Evolutionary conservation across 2,797 vertebrate species (phyloP).

Genomic region (Phoxinus dragarum): DNA sequence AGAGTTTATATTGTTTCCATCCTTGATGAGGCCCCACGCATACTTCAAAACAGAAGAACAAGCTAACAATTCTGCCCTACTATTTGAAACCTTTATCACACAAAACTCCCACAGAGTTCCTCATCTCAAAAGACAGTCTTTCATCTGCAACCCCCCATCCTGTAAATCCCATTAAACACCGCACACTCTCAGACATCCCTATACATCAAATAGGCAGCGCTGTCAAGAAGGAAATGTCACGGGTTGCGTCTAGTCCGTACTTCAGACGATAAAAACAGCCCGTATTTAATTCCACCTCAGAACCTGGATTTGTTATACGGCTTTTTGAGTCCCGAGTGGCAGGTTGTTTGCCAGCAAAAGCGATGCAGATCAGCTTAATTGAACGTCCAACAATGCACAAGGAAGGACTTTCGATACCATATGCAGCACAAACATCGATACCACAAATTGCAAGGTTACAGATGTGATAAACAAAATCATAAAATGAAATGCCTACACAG

Average conservation of each 20-base stretch:
- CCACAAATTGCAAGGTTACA: slow-evolving; percentile 33
- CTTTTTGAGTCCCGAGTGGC: neutral
- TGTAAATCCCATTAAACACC: slow-evolving; percentile 49
- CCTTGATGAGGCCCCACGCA: neutral
- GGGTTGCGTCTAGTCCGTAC: slow-evolving; percentile 30
- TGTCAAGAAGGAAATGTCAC: slow-evolving; percentile 58
- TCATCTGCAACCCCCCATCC: neutral
- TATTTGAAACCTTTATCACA: slow-evolving; percentile 51
- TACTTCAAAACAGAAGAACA: slow-evolving; percentile 1
- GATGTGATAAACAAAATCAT: slow-evolving; percentile 46
- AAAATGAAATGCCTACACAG: slow-evolving; percentile 64
- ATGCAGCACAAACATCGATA: slow-evolving; percentile 51
- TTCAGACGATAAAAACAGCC: slow-evolving; percentile 48
- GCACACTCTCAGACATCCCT: slow-evolving; percentile 19
- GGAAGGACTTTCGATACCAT: slow-evolving; percentile 36
- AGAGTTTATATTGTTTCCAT: neutral
- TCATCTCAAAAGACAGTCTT: neutral
- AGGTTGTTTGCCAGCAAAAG: slow-evolving; percentile 46
- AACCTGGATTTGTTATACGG: slow-evolving; percentile 53
- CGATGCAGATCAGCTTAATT: slow-evolving; percentile 33
- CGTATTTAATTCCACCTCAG: slow-evolving; percentile 55
- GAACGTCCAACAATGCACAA: slow-evolving; percentile 41
- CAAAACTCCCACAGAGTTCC: neutral
- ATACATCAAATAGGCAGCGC: slow-evolving; percentile 62
- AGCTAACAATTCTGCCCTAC: neutral